Conservation (phyloP, 2,113 vertebrate species). For the Pelmatolapia mariae region DNA sequence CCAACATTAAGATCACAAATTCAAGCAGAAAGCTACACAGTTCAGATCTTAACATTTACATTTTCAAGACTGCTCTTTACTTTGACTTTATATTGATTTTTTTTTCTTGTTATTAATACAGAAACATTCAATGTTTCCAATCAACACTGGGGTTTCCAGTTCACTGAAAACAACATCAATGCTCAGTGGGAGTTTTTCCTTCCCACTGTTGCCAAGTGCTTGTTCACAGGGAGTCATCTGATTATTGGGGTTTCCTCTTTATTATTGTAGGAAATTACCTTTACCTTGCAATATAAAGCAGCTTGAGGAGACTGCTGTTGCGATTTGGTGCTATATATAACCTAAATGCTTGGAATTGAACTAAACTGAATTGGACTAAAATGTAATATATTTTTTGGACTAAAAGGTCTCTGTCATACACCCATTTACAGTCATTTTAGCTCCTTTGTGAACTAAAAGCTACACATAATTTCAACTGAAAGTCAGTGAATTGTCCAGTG, state of each 20-base stretch:
- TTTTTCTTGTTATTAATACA: neutral
- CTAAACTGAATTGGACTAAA: neutral
- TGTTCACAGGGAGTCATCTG: neutral
- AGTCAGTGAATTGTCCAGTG: neutral
- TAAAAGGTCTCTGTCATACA: neutral
- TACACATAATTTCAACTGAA: neutral
- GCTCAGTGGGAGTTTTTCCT: neutral
- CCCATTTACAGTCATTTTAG: neutral
- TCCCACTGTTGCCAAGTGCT: neutral
- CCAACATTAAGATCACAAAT: neutral
- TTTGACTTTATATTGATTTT: neutral
- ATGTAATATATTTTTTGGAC: neutral
- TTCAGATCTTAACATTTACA: neutral
- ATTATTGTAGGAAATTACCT: neutral
- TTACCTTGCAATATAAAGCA: neutral
- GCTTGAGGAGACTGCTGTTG: neutral
- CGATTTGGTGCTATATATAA: neutral
- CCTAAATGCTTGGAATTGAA: neutral
- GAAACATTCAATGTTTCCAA: neutral
- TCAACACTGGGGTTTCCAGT: neutral
- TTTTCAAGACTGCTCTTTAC: neutral
- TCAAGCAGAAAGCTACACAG: neutral
- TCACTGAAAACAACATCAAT: neutral
- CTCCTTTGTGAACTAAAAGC: neutral
- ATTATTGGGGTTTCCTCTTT: neutral